These are phyloP conservation scores for Latrodectus hesperus DNA, from an alignment of 2,888 invertebrate species.

Conservation along the genomic window DNA sequence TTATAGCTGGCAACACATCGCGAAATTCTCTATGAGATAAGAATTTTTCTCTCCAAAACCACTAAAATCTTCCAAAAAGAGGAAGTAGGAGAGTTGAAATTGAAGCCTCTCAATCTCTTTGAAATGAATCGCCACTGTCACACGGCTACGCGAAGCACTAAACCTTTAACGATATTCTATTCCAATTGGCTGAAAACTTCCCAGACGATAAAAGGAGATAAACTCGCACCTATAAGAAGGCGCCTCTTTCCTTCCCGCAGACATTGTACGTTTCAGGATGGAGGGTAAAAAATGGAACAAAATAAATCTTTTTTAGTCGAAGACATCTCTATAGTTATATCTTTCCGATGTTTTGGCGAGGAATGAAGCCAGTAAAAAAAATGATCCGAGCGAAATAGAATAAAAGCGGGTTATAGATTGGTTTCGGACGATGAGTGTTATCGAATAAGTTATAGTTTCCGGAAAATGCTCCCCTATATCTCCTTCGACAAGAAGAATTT, in stretches of 20 bases:
- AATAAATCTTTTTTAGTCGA: slow-evolving; percentile 55
- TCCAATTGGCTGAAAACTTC: slow-evolving; percentile 56
- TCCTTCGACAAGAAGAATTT: slow-evolving; percentile 39
- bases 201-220: slow-evolving; percentile 59
- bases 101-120: slow-evolving; percentile 13
- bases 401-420: slow-evolving; percentile 56
- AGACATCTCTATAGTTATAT: slow-evolving; percentile 54
- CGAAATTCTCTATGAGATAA: background rate
- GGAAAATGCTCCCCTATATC: slow-evolving; percentile 39
- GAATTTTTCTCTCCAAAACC: background rate
- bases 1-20: background rate
- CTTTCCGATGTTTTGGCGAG: slow-evolving; percentile 35
- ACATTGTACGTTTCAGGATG: slow-evolving; percentile 30
- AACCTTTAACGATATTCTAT: slow-evolving; percentile 36
- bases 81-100: background rate
- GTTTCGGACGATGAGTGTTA: slow-evolving; percentile 49
- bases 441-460: slow-evolving; percentile 58
- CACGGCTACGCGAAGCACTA: slow-evolving; percentile 20
- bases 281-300: slow-evolving; percentile 49
- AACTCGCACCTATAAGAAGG: slow-evolving; percentile 46
- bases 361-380: slow-evolving; percentile 38
- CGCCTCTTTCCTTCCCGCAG: slow-evolving; percentile 17
- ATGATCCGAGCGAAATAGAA: slow-evolving; percentile 35
- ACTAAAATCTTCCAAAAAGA: background rate
- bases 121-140: slow-evolving; percentile 39